Evolutionary conservation across 2,888 invertebrate genomes (phyloP), one percentile per base, ranked within the genome.

Genomic region (Agrypnus murinus): DNA sequence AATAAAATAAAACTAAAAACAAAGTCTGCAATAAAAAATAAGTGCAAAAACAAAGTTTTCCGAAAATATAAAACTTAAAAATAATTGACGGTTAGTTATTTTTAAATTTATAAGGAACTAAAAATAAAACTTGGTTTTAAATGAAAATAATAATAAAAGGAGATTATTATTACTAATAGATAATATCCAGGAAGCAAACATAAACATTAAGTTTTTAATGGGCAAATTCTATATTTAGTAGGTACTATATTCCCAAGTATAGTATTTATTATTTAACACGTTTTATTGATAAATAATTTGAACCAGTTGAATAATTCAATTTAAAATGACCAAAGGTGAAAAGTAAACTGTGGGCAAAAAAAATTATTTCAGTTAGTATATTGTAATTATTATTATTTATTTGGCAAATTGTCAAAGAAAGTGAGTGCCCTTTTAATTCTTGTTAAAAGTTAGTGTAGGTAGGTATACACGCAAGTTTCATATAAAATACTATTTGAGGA

Each of bases 21-120:
- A n/a, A n/a, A n/a, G n/a, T n/a, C n/a, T n/a, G n/a, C n/a, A n/a
- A n/a, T n/a, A n/a, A n/a, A n/a, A n/a, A n/a, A n/a, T n/a, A n/a
- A n/a, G n/a, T n/a, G n/a, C n/a, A n/a, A n/a, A n/a, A n/a, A n/a
- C n/a, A n/a, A n/a, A n/a, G n/a, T n/a, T n/a, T n/a, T n/a, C n/a
- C 79, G 75, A 78, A 77, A 34, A 64, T 43, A 8, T 6, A 43
- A 43, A 14, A 43, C 6, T 43, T 5, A 15, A 43, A 43, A 43
- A 15, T 15, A 43, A 15, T 15, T 15, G 7, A 43, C 15, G 43
- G 14, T 8, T 12, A 15, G 43, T 43, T 25, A 25, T 25, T 25
- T 25, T 25, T 25, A 25, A 25, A 25, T 25, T 25, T n/a, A 7
- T 40, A 14, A 12, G 15, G n/a, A 43, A 43, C 43, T 14, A 43